Evolutionary conservation across 2,113 vertebrate species (phyloP), one percentile per base, ranked within the genome.

Genomic region (Sapayoa aenigma): DNA sequence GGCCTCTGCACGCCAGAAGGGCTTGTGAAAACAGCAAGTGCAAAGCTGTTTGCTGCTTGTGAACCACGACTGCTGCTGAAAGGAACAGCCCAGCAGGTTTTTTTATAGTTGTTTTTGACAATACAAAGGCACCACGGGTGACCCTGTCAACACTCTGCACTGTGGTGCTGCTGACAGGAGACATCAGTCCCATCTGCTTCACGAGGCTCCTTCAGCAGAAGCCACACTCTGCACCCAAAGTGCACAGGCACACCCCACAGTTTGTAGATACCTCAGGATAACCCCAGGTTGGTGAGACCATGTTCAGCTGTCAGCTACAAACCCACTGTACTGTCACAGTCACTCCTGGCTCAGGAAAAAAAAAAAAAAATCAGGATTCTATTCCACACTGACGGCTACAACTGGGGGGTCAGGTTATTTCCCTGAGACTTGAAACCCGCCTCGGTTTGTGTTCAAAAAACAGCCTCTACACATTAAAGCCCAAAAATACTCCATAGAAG

Each of bases 221-320:
- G 78, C 30, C 65, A 35, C 37, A 3, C 44, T 53, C 46, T 59
- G 89, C 66, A 66, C 41, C 59, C 55, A 15, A 12, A 27, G 47
- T 53, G 55, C 49, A 65, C 5, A 52, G 60, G 12, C 37, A 53
- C 79, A 31, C 77, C 25, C 75, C 25, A 12, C 25, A 37, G 77
- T 14, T 2, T 72, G 56, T 6, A 30, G 60, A 16, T 4, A 4
- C 0, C 0, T 5, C 1, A 3, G 49, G 56, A 72, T 44, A 72
- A 60, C 55, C 68, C 15, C 28, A 41, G 65, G 12, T 1, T 44
- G 50, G 42, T 28, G 37, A 14, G 27, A 52, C 27, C 63, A 15
- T 0, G 1, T 24, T 27, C 84, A 80, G 76, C 71, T 53, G 77
- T 12, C 49, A 74, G 39, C 46, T 66, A 28, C 59, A 62, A 27